Base-by-base conservation (phyloP, 1,140 invertebrate genomes). In the Eubasilissa regina region DNA sequence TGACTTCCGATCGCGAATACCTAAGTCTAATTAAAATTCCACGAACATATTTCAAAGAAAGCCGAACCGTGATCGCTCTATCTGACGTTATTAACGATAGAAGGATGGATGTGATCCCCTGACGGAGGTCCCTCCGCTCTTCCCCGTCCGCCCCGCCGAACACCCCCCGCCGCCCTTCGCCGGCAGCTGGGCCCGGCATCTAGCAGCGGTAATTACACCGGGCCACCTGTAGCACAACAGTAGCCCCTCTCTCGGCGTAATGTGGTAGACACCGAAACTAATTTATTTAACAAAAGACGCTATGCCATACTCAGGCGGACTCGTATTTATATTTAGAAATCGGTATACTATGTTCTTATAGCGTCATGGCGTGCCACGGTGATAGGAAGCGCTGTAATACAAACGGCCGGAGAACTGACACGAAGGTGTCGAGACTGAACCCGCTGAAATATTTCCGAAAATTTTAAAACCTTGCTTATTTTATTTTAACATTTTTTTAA, bases 211-310 rank as follows among this genome's bases (percentile, higher is more conserved):
- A 55, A 70, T 73, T 51, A 53, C 68, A n/a, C 15, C 47, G 9
- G 35, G 68, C 68, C 47, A 73, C 43, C 43, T 15, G 45, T 47
- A 70, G 17, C 15, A 9, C 60, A 19, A 35, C 68, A 70, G 79
- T 79, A 83, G 79, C 77, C 25, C 45, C 62, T 60, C 81, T 82
- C 64, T 85, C 86, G 85, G 89, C 89, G 89, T 89, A 89, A 89
- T 89, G 88, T 89, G 88, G 89, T 89, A 89, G 89, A 89, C 87
- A 89, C 89, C 89, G 88, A 89, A 89, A 87, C 89, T 89, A 89
- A 89, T 89, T 89, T 89, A 89, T 89, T 89, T 89, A 89, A 89
- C 89, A 89, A 89, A 88, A 88, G 87, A 85, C 87, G 86, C 84
- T 84, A 81, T 84, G 84, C 84, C 81, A 81, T 84, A 81, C 64